A percentile compares a stretch with the other conserved stretches of the same genome.
phyloP scores from a whole-genome alignment of 1,140 invertebrate genomes.

The honey bee (Apis mellifera) region Amel_HAv3.1 CM009934.2:7462501-7463000 shows the following conservation, averaged over 20 bases:
- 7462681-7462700: neutral
- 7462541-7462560: neutral
- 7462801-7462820: conserved; percentile 10
- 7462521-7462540: too few relatives aligned
- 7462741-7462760: conserved; percentile 12
- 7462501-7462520: neutral
- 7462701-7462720: neutral
- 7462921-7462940: too few relatives aligned
- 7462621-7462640: neutral
- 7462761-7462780: conserved; percentile 21
- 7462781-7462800: conserved; percentile 34
- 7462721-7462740: neutral
- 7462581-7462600: neutral
- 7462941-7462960: too few relatives aligned
- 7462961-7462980: too few relatives aligned
- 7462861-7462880: neutral
- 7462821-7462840: neutral
- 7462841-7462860: neutral
- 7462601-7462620: conserved; percentile 19
- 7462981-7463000: too few relatives aligned
- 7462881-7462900: neutral
- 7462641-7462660: conserved; percentile 3
- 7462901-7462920: neutral
- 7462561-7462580: conserved; percentile 24
- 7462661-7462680: neutral